Evolutionary conservation across 35 echinoderm and acorn worm genomes (phyloP), one percentile per base, ranked within the genome.

Genomic region (Heliocidaris erythrogramma): DNA sequence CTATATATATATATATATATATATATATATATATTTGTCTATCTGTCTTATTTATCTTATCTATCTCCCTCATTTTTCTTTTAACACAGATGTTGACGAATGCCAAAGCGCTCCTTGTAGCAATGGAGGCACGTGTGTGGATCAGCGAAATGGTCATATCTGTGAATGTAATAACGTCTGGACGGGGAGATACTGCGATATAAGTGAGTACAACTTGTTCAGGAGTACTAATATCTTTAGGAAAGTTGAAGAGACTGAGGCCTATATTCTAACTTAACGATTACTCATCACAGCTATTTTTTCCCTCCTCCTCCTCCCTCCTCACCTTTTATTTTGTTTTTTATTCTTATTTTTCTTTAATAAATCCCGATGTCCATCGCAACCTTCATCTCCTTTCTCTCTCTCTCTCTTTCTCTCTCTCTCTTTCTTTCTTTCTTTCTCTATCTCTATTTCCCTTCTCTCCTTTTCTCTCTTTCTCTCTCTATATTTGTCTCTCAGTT

Each of bases 181-280:
- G 93, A 94, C 93, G 32, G 93, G 93, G 9, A 21, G 32, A 85
- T 48, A 94, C 48, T 94, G 93, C 84, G 93, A 86, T 48, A 94
- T 94, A 21, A 94, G 93, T 94, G 85, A 94, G 93, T 94, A 85
- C 32, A 78, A 5, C 27, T 78, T 52, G 49, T 52, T 52, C 7
- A 5, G 14, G 10, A 56, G 0, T 10, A 56, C 14, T 56, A 56
- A 56, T 56, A 10, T 56, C 52, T 10, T 56, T 56, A 11, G 52
- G 14, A 56, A 10, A 13, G 6, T 56, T 52, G 2, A 52, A 52
- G 8, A 56, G 14, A 56, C 14, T 56, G 52, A 56, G 52, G 52
- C 52, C 52, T 78, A 4, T 21, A 78, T 78, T 78, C 65, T 78
- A 7, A 27, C 27, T 78, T 71, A 17, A 2, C 24, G 21, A 27